A percentile compares a stretch with the other conserved stretches of the same genome.
Conservation (phyloP, 2,888 invertebrate genomes). For the Platycheirus rosarum region DNA sequence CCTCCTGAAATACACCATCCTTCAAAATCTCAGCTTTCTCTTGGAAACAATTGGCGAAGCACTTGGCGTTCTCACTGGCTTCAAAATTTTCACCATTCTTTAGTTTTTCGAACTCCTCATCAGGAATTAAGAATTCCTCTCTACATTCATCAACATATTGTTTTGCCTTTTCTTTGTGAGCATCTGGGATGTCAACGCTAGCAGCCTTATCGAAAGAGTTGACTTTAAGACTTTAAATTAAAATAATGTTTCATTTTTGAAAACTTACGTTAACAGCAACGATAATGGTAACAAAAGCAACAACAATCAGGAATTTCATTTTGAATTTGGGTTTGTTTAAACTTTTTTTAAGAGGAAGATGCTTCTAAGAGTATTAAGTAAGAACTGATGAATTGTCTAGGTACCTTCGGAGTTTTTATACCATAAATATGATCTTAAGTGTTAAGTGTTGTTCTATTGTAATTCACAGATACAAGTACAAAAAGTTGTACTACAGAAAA, state of each 20-base stretch:
- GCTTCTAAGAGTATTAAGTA: constrained; percentile 44
- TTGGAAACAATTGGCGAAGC: constrained; percentile 80
- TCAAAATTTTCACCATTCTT: constrained; percentile 76
- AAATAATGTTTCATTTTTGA: not conserved
- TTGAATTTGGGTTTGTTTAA: constrained; percentile 32
- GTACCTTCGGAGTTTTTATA: constrained; percentile 10
- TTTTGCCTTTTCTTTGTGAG: constrained; percentile 77
- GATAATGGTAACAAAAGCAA: constrained; percentile 75
- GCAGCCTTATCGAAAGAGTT: constrained; percentile 19
- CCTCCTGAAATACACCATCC: constrained; percentile 77
- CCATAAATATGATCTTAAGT: not conserved
- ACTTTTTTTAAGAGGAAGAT: constrained; percentile 31
- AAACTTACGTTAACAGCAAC: constrained; percentile 76
- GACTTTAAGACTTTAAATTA: not conserved
- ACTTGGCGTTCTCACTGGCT: constrained; percentile 76
- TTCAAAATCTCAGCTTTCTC: constrained; percentile 78
- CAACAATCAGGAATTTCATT: constrained; percentile 77
- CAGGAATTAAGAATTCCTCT: constrained; percentile 71
- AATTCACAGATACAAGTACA: not conserved
- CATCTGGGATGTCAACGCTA: constrained; percentile 74
- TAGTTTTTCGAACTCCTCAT: constrained; percentile 76
- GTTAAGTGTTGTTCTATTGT: not conserved
- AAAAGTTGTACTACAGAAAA: too few relatives aligned
- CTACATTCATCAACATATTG: constrained; percentile 75
- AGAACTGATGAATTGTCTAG: constrained; percentile 48